Evolutionary conservation across 2,113 vertebrate species (phyloP).

Genomic region (Amazona vittata): DNA sequence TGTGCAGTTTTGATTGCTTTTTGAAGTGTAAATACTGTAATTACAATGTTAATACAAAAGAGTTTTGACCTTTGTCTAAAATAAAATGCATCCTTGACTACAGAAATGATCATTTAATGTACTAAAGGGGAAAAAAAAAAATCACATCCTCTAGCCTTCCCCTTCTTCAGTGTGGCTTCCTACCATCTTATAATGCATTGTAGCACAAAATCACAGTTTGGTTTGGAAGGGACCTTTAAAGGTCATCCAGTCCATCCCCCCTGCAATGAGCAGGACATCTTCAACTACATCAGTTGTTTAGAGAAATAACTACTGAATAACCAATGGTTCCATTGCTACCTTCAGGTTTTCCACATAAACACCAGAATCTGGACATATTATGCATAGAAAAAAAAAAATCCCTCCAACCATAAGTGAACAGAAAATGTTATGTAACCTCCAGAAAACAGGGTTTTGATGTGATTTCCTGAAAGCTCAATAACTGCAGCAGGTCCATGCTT

Average conservation of each 20-base stretch:
- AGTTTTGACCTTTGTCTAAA: neutral
- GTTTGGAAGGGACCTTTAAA: neutral
- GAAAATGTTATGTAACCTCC: neutral
- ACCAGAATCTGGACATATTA: neutral
- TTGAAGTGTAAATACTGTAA: neutral
- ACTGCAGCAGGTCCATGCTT: neutral
- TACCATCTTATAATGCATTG: neutral
- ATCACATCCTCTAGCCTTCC: neutral
- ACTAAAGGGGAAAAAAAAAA: neutral
- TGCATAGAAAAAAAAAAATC: neutral
- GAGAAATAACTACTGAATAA: neutral
- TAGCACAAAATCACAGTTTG: neutral
- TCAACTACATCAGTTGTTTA: neutral
- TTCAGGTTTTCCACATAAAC: neutral
- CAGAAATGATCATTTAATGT: neutral
- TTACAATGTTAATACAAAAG: neutral
- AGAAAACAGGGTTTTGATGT: neutral
- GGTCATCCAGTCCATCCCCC: fast-evolving
- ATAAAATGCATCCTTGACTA: neutral
- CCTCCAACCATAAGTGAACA: neutral
- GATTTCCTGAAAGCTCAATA: neutral
- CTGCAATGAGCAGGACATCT: neutral
- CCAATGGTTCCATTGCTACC: neutral
- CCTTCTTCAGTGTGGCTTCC: fast-evolving
- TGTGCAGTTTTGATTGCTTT: neutral